A percentile compares a stretch with the other conserved stretches of the same genome.
These are phyloP conservation scores for Tenebrosternarchus preto DNA, from an alignment of 2,113 vertebrate genomes.

Conservation along the genomic window DNA sequence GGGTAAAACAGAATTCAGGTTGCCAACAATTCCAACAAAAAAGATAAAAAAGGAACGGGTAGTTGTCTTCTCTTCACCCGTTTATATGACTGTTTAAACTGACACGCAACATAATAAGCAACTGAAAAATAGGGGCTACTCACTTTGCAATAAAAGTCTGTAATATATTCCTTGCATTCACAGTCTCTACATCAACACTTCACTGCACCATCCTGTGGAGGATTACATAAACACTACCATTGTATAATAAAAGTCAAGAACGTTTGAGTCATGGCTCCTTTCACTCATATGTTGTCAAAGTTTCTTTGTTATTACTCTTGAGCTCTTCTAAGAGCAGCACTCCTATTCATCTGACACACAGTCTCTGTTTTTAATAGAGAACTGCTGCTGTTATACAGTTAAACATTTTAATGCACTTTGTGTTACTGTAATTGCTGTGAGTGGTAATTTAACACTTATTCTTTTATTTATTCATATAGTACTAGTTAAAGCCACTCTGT, in stretches of 20 bases:
- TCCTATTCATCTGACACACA: background rate
- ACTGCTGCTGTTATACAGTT: background rate
- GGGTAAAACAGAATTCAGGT: background rate
- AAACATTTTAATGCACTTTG: background rate
- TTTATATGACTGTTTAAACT: background rate
- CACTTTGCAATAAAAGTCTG: background rate
- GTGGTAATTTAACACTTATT: background rate
- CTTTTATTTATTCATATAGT: background rate
- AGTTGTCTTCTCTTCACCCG: background rate
- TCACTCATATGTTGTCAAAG: background rate
- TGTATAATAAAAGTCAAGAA: background rate
- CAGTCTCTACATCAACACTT: background rate
- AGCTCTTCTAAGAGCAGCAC: background rate
- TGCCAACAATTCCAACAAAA: background rate
- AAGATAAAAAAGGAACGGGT: background rate
- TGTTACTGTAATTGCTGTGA: background rate
- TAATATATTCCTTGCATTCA: constrained; percentile 1
- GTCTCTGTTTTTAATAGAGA: background rate
- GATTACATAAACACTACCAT: background rate
- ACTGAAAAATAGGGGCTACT: background rate
- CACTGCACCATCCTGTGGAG: background rate
- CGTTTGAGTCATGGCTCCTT: background rate
- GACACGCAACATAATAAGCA: background rate
- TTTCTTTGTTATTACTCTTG: background rate
- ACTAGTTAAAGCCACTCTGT: background rate